Percentiles rank a stretch among this genome's conserved stretches.
phyloP scores from a whole-genome alignment of 2,888 invertebrate species.

The Lasioglossum calceatum region DNA sequence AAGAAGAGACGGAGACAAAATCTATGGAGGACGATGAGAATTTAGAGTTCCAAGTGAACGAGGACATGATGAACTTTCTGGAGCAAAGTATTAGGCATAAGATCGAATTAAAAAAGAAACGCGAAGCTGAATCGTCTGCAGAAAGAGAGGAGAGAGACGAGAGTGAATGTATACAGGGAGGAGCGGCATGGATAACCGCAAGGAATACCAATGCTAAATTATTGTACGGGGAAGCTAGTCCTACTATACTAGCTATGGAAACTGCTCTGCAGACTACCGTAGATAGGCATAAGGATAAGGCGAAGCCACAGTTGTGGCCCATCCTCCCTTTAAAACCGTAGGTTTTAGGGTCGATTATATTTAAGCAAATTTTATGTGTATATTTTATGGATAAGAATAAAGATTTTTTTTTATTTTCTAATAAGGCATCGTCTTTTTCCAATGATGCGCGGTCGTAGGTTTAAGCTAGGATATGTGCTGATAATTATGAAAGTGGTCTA shows the following conservation, averaged over 20 bases:
- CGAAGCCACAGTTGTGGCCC: conserved; percentile 90
- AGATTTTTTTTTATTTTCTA: background rate
- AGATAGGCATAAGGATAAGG: conserved; percentile 87
- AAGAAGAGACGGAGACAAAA: conserved; percentile 36
- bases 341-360: background rate
- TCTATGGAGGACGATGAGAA: conserved; percentile 77
- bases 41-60: conserved; percentile 87
- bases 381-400: conserved; percentile 25
- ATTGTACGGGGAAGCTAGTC: conserved; percentile 88
- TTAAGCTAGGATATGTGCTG: too few species aligned
- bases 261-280: conserved; percentile 89
- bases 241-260: conserved; percentile 90
- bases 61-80: conserved; percentile 88
- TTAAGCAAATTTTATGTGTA: conserved; percentile 10
- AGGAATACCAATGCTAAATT: conserved; percentile 83
- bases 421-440: background rate
- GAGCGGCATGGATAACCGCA: conserved; percentile 78
- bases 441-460: too few species aligned
- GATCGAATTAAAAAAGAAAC: conserved; percentile 81
- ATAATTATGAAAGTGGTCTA: too few species aligned
- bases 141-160: conserved; percentile 35
- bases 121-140: conserved; percentile 60
- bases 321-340: conserved; percentile 87
- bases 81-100: conserved; percentile 87
- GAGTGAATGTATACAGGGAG: conserved; percentile 59